Percentiles rank a stretch among this genome's conserved stretches.
phyloP scores from a whole-genome alignment of 2,113 vertebrate species.

The Thunnus maccoyii region DNA sequence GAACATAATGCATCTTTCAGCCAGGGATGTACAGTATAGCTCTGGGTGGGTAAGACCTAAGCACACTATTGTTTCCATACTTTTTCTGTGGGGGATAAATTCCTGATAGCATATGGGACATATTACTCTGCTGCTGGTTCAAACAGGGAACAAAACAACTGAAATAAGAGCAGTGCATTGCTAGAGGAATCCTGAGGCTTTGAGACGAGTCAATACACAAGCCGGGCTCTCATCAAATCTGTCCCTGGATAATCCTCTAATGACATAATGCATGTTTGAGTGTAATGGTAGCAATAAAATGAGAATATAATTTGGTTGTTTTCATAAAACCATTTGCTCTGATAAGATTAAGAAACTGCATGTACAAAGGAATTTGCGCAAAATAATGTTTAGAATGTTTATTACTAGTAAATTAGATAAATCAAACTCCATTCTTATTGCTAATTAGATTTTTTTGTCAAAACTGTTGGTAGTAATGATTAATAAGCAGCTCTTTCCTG shows the following conservation, averaged over 20 bases:
- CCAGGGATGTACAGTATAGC: slow-evolving; percentile 27
- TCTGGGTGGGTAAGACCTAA: slow-evolving; percentile 54
- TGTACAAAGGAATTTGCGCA: slow-evolving; percentile 32
- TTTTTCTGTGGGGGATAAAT: slow-evolving; percentile 63
- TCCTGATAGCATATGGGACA: slow-evolving; percentile 75
- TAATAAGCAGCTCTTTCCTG: slow-evolving; percentile 20
- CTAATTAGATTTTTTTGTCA: slow-evolving; percentile 29
- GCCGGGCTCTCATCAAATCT: slow-evolving; percentile 55
- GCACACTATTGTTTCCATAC: slow-evolving; percentile 73
- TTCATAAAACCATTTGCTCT: slow-evolving; percentile 56
- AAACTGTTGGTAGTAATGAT: slow-evolving; percentile 5
- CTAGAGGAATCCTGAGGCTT: slow-evolving; percentile 60
- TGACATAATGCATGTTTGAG: slow-evolving; percentile 71
- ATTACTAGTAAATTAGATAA: slow-evolving; percentile 46
- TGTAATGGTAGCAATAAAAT: slow-evolving; percentile 67
- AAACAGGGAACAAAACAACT: slow-evolving; percentile 69
- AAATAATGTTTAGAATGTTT: slow-evolving; percentile 46
- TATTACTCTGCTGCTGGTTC: slow-evolving; percentile 72
- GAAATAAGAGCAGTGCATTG: slow-evolving; percentile 39
- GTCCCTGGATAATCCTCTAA: slow-evolving; percentile 70
- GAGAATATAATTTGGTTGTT: slow-evolving; percentile 59
- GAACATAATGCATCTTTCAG: slow-evolving; percentile 49
- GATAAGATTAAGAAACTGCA: slow-evolving; percentile 50
- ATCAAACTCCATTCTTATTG: slow-evolving; percentile 25
- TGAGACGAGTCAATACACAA: slow-evolving; percentile 54